Base-by-base conservation (phyloP, 2,888 invertebrate genomes). In the Lasioglossum malachurum region DNA sequence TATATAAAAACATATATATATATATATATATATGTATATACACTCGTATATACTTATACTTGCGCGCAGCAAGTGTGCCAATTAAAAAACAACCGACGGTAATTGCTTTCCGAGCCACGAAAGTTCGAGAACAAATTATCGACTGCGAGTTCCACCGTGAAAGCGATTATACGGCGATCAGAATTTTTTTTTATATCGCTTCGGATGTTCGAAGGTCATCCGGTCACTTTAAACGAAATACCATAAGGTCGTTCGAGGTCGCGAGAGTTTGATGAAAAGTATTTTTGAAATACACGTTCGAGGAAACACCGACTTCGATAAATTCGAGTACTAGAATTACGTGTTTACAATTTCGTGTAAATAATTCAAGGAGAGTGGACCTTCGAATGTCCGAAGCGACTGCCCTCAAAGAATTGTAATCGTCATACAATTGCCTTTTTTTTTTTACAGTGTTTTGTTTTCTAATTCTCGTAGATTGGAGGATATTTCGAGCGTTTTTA, bases 1-100 rank as follows among this genome's bases (percentile, higher is more conserved):
- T 67, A 19, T 64, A 19, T 19, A 64, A n/a, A n/a, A n/a, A n/a
- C n/a, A 91, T 35, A 35, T 35, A 35, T 67, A 19, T 64, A 19
- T 19, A 64, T 2, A 67, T 2, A 67, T 10, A 67, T 67, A 67
- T 35, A 23, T 69, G 38, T 69, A 71, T 41, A 71, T 71, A 41
- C 23, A 23, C 23, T 10, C 38, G 23, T 69, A 69, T 69, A 38
- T 35, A 69, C 4, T 23, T 69, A 12, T 38, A 69, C 67, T 8
- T 31, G 31, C 1, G 8, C 27, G 64, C 16, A 35, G 64, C 12
- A 57, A 2, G 64, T 19, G 64, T 31, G 31, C 64, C 19, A 64
- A 64, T 31, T 16, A 35, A 64, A 31, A 64, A 57, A 57, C 57
- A n/a, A n/a, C 64, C 7, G 31, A 19, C 64, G 64, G 64, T 27